These are phyloP conservation scores for Dione juno DNA, from an alignment of 2,888 invertebrate genomes.

Conservation along the genomic window DNA sequence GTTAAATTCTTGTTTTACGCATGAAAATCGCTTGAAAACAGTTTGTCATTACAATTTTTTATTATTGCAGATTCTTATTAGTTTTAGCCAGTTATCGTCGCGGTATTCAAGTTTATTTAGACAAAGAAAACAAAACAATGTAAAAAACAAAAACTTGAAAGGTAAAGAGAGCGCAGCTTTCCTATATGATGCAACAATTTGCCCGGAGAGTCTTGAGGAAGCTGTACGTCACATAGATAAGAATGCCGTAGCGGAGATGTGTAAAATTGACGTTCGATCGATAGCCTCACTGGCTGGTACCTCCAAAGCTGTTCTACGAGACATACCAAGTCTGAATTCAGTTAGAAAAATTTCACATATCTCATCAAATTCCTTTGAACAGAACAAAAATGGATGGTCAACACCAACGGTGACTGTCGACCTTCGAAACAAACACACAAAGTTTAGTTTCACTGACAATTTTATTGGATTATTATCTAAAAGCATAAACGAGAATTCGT, in stretches of 20 bases:
- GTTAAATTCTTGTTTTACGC: constrained; percentile 23
- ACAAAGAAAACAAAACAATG: constrained; percentile 68
- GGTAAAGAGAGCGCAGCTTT: constrained; percentile 59
- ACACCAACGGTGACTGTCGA: constrained; percentile 60
- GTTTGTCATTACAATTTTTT: constrained; percentile 52
- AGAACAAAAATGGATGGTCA: constrained; percentile 73
- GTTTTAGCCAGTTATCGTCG: constrained; percentile 78
- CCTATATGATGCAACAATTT: constrained; percentile 64
- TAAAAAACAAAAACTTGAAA: constrained; percentile 68
- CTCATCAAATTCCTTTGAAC: constrained; percentile 70
- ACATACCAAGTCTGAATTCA: constrained; percentile 55
- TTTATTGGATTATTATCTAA: constrained; percentile 60
- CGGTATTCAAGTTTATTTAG: constrained; percentile 75
- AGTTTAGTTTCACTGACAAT: constrained; percentile 62
- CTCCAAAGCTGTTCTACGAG: constrained; percentile 48
- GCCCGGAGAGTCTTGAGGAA: constrained; percentile 72
- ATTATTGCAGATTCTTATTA: constrained; percentile 80
- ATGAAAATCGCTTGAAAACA: constrained; percentile 31
- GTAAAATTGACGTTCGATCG: constrained; percentile 61
- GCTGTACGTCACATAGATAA: constrained; percentile 73
- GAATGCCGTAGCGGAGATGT: constrained; percentile 72
- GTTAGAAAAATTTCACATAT: constrained; percentile 67
- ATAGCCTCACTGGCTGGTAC: constrained; percentile 56
- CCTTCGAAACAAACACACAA: constrained; percentile 55
- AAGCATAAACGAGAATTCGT: constrained; percentile 54